These are phyloP conservation scores for Chloroclysta siterata DNA, from an alignment of 2,888 invertebrate genomes.

Conservation along the genomic window DNA sequence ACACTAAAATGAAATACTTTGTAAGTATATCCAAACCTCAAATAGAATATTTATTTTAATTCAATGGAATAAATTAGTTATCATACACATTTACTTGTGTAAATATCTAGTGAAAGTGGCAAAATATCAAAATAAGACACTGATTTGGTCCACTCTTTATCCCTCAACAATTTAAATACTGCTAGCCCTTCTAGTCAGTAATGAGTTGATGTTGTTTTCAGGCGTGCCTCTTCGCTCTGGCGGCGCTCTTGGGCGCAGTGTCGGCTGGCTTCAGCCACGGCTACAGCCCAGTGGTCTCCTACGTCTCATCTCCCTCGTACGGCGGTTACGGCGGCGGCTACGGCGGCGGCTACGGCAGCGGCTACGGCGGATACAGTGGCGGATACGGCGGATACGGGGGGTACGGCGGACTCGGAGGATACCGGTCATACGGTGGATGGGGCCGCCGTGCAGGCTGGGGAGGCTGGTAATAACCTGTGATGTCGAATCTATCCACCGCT, in stretches of 20 bases:
- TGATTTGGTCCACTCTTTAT: not conserved
- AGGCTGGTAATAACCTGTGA: conserved; percentile 15
- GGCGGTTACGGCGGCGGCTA: conserved; percentile 28
- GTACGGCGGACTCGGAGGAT: conserved; percentile 12
- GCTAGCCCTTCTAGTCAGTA: not conserved
- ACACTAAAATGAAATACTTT: conserved; percentile 60
- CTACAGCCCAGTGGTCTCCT: conserved; percentile 7
- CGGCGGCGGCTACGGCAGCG: conserved; percentile 19
- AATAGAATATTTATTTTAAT: not conserved
- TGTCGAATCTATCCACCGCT: not conserved
- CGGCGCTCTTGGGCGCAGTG: conserved; percentile 50
- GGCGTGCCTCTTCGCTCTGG: conserved; percentile 46
- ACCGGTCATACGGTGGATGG: no score
- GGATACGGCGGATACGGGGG: conserved; percentile 29
- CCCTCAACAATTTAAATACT: not conserved
- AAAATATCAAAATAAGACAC: not conserved
- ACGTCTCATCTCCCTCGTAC: conserved; percentile 6
- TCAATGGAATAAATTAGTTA: not conserved
- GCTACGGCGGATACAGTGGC: conserved; percentile 24
- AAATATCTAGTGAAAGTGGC: no score
- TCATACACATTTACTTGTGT: not conserved
- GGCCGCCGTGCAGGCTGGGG: conserved; percentile 17
- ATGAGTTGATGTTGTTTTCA: conserved; percentile 25
- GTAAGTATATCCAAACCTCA: conserved; percentile 52
- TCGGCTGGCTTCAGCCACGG: conserved; percentile 47